Percentiles rank a stretch among this genome's conserved stretches.
Evolutionary conservation across 2,113 vertebrate genomes (phyloP).

Genomic region (Antechinus flavipes): DNA sequence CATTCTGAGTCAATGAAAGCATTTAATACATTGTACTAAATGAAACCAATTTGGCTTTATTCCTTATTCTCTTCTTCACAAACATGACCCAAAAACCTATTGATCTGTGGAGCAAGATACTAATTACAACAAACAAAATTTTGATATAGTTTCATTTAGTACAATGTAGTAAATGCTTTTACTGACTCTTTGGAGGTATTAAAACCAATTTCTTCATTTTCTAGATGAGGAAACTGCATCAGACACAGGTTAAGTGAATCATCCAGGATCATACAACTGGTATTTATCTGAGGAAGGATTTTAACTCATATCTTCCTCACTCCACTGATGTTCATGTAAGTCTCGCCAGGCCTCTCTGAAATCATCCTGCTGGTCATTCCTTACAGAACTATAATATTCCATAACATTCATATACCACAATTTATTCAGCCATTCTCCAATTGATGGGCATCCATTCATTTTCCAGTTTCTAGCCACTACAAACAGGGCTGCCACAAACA

Average conservation of each 20-base stretch:
- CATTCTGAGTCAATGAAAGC: background rate
- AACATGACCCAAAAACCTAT: background rate
- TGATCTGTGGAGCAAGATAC: background rate
- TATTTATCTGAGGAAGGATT: too few relatives aligned
- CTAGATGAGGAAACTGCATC: background rate
- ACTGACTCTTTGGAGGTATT: background rate
- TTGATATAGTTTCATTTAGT: background rate
- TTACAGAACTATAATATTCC: too few relatives aligned
- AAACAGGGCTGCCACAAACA: too few relatives aligned
- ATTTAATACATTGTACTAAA: background rate
- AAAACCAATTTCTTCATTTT: background rate
- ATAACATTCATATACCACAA: too few relatives aligned
- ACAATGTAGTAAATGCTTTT: background rate
- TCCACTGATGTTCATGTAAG: too few relatives aligned
- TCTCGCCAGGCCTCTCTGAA: too few relatives aligned
- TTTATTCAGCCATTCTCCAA: too few relatives aligned
- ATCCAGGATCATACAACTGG: too few relatives aligned
- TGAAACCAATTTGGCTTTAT: background rate
- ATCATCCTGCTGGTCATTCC: too few relatives aligned
- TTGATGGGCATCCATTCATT: too few relatives aligned
- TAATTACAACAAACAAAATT: background rate
- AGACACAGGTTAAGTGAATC: background rate
- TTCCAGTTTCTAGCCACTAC: too few relatives aligned
- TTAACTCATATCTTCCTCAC: too few relatives aligned
- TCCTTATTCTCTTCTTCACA: background rate